Evolutionary conservation across 2,113 vertebrate species (phyloP).

Genomic region (Atractosteus spatula): DNA sequence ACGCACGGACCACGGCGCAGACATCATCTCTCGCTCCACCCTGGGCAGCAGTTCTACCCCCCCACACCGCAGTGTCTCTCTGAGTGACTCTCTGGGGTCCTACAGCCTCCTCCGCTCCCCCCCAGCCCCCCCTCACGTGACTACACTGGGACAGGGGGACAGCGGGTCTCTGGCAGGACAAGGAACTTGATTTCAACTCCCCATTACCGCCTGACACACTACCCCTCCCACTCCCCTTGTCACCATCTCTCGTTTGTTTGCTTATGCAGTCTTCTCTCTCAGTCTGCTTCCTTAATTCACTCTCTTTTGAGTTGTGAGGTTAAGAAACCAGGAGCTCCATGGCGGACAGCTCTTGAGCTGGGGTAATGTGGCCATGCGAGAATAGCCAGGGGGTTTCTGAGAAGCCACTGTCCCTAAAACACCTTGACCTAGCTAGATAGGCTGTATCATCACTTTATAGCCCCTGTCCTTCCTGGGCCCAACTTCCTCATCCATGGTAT

Average conservation of each 20-base stretch:
- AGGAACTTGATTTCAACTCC: background rate
- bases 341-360: no score
- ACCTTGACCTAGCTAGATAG: background rate
- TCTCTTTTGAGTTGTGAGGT: background rate
- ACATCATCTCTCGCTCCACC: conserved; percentile 71
- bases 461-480: no score
- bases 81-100: conserved; percentile 51
- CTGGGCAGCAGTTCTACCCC: conserved; percentile 57
- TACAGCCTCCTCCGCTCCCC: conserved; percentile 34
- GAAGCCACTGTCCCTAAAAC: conserved; percentile 27
- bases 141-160: conserved; percentile 33
- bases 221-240: background rate
- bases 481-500: no score
- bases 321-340: no score
- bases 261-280: conserved; percentile 7
- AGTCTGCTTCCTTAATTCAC: background rate
- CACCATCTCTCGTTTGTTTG: conserved; percentile 10
- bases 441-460: no score
- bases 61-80: conserved; percentile 59
- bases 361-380: no score
- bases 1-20: conserved; percentile 83
- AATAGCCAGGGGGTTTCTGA: no score
- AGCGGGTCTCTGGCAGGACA: conserved; percentile 26
- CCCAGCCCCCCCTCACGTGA: conserved; percentile 35
- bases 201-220: background rate